A percentile compares a stretch with the other conserved stretches of the same genome.
These are phyloP conservation scores for Chymomyza procnemis DNA, from an alignment of 2,888 invertebrate genomes.

Conservation along the genomic window DNA sequence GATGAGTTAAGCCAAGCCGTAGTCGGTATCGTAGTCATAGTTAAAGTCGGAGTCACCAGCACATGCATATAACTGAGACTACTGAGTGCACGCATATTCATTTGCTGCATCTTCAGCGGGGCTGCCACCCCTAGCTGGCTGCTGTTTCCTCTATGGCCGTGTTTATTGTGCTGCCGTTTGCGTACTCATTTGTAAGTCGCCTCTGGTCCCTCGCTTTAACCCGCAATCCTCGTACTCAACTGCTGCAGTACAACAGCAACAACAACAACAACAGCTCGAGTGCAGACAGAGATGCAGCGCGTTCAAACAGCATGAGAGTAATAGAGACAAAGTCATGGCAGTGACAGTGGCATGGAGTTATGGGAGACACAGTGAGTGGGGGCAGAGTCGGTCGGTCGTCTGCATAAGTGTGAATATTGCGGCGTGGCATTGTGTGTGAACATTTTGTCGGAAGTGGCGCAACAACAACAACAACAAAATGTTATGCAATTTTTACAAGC, in stretches of 20 bases:
- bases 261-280: not conserved
- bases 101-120: slow-evolving; percentile 30
- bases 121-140: not conserved
- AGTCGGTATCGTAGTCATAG: too few species aligned
- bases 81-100: slow-evolving; percentile 29
- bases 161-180: not conserved
- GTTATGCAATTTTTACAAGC: slow-evolving; percentile 18
- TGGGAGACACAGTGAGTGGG: too few species aligned
- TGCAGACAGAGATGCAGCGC: not conserved
- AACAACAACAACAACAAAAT: not conserved
- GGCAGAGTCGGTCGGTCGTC: not conserved
- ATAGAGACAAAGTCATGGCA: too few species aligned
- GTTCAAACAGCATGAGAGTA: not conserved
- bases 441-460: slow-evolving; percentile 18
- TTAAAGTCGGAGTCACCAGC: not conserved
- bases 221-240: too few species aligned
- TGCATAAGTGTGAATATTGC: slow-evolving; percentile 25
- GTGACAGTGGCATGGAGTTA: too few species aligned
- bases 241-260: too few species aligned
- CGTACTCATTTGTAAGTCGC: slow-evolving; percentile 9
- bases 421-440: slow-evolving; percentile 20
- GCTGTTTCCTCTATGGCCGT: too few species aligned
- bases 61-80: not conserved
- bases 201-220: not conserved
- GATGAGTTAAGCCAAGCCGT: too few species aligned